These are phyloP conservation scores for Microcebus lehilahytsara DNA, from an alignment of 2,113 vertebrate genomes.

Conservation along the genomic window DNA sequence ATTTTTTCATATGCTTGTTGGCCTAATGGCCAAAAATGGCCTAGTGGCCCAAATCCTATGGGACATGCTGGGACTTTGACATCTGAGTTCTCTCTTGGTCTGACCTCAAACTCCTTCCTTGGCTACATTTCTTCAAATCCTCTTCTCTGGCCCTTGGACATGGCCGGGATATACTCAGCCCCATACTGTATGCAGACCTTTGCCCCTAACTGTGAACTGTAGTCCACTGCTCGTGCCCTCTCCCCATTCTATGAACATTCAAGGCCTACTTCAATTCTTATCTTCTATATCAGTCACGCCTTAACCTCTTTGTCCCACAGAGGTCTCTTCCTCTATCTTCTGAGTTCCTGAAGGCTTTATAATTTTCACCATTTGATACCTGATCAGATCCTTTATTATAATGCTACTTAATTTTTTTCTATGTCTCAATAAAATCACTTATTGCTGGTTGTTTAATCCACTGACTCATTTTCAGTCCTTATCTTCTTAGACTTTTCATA, in stretches of 20 bases:
- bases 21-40: too few relatives aligned
- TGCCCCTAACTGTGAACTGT: background rate
- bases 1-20: too few relatives aligned
- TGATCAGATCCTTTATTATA: background rate
- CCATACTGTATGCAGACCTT: background rate
- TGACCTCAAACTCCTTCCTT: background rate
- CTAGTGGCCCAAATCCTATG: background rate
- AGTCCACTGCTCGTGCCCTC: background rate
- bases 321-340: background rate
- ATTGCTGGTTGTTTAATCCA: background rate
- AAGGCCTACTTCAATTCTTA: background rate
- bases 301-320: background rate
- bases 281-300: background rate
- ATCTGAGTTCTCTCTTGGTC: background rate
- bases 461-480: background rate
- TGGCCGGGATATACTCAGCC: background rate
- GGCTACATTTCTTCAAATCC: background rate
- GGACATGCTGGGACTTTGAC: background rate
- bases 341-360: background rate
- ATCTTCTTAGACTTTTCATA: background rate
- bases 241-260: background rate
- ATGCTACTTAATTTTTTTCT: background rate
- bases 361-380: background rate
- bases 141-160: background rate
- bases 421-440: background rate